Base-by-base conservation (phyloP, 2,113 vertebrate species). In the Zosterops hypoxanthus region DNA sequence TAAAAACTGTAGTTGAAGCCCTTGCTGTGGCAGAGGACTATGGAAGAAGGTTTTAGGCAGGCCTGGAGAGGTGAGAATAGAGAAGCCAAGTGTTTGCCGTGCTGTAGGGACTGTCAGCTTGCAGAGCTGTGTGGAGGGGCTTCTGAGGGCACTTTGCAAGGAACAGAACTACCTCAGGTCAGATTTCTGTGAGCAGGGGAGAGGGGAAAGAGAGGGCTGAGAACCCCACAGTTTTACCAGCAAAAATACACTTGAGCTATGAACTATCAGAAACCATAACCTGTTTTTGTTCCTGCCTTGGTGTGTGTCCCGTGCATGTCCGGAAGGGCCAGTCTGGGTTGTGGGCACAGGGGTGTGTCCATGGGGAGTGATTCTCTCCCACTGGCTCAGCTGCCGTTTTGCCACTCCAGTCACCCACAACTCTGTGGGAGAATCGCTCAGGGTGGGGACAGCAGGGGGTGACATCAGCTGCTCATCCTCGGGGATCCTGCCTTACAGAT, bases 111-210 rank as follows among this genome's bases (percentile, higher is more conserved):
- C 47, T 42, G 36, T 29, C 29, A 39, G 31, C 55, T 34, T 36
- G 33, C 41, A 41, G 63, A 3, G 2, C 55, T 65, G 25, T 10
- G 2, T 4, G 1, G 0, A 3, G 7, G 25, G 5, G 14, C 25
- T 55, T 26, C 28, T 22, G 34, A 71, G 77, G 34, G 28, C 42
- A 5, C 47, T 63, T 61, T 33, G 46, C 41, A 25, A 6, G 7
- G 25, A 8, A 24, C 33, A 42, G 71, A 17, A 56, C 8, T 7
- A 8, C 31, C 42, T 70, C 28, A 52, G 11, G 15, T 33, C 41
- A n/a, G 72, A n/a, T 23, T 53, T 70, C 55, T 22, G 3, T 0
- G 4, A 66, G 69, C 47, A 34, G 0, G 4, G 47, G 16, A 52
- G 19, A 68, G 17, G 46, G 47, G 84, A 82, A 26, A 64, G 56